Base-by-base conservation (phyloP, 2,797 vertebrate species). In the Neomorphus geoffroyi region DNA sequence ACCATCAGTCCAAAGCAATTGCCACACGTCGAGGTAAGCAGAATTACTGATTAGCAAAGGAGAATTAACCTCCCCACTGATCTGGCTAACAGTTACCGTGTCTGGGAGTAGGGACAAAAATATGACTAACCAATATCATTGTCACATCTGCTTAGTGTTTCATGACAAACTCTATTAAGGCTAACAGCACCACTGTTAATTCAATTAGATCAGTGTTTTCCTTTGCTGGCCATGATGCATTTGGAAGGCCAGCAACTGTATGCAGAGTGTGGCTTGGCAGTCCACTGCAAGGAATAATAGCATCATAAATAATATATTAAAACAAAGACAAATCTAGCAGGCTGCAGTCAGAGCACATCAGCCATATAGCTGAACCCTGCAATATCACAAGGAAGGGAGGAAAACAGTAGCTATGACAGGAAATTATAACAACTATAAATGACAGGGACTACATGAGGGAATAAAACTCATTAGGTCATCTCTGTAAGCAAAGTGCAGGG, bases 261-360 rank as follows among this genome's bases (percentile, higher is more conserved):
- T 88, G 93, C 82, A 92, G 87, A 95, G 89, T 11, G 0, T 94
- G 88, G 79, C 94, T 95, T 95, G 88, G 86, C 89, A 94, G 78
- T 81, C 94, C 48, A 1, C 95, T 88, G 82, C 85, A 90, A 95
- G 94, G 95, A 97, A 92, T 96, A 97, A 96, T 90, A 94, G 94
- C 93, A 92, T 95, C 95, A 93, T 96, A 96, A 97, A 96, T 95
- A 96, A 96, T 95, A 95, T 92, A 96, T 94, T 92, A 95, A 95
- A 92, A 92, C 0, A 5, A 86, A 93, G 92, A 83, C 64, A 83
- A 88, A 94, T 95, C 87, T 92, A 93, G 88, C 93, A 92, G 94
- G 92, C 91, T 93, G 93, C 90, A 96, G 95, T 91, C 83, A 96
- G 90, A 94, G 80, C 80, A 65, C 85, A 94, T 96, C 91, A 93